Percentiles rank a stretch among this genome's conserved stretches.
Conservation (phyloP, 2,113 vertebrate genomes). For the Phalacrocorax carbo region DNA sequence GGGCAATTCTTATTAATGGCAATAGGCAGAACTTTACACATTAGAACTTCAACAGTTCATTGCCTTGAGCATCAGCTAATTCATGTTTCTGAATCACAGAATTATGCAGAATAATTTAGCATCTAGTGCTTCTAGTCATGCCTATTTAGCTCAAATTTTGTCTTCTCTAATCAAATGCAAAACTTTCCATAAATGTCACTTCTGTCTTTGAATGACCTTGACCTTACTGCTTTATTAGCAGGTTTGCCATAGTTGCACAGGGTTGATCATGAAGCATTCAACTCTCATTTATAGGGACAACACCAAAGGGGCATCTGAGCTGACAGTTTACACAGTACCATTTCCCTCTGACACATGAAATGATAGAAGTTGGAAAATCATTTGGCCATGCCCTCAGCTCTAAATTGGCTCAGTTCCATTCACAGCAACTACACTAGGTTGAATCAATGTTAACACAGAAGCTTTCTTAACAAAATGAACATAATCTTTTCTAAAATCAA, state of each 20-base stretch:
- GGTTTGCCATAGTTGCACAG: background rate
- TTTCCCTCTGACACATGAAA: background rate
- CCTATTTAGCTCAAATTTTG: slow-evolving; percentile 13
- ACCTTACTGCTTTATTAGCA: background rate
- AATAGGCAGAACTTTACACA: slow-evolving; percentile 28
- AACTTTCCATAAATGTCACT: background rate
- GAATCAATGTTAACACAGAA: background rate
- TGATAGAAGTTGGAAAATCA: background rate
- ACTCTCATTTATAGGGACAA: background rate
- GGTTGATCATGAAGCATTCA: background rate
- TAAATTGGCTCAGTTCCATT: background rate
- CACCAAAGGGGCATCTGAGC: background rate
- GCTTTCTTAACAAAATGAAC: background rate
- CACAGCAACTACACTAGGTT: background rate
- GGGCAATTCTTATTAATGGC: background rate
- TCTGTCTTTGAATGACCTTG: slow-evolving; percentile 9
- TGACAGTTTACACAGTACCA: background rate
- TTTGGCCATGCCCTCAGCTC: background rate
- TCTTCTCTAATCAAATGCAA: slow-evolving; percentile 50
- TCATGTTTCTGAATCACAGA: slow-evolving; percentile 35
- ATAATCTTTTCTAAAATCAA: background rate
- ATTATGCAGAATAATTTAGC: slow-evolving; percentile 36
- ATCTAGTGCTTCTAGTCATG: slow-evolving; percentile 7
- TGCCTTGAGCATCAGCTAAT: slow-evolving; percentile 31
- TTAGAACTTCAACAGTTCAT: slow-evolving; percentile 36